Evolutionary conservation across 23 tunicate genomes (phyloP).

Genomic region (Ascidia mentula): DNA sequence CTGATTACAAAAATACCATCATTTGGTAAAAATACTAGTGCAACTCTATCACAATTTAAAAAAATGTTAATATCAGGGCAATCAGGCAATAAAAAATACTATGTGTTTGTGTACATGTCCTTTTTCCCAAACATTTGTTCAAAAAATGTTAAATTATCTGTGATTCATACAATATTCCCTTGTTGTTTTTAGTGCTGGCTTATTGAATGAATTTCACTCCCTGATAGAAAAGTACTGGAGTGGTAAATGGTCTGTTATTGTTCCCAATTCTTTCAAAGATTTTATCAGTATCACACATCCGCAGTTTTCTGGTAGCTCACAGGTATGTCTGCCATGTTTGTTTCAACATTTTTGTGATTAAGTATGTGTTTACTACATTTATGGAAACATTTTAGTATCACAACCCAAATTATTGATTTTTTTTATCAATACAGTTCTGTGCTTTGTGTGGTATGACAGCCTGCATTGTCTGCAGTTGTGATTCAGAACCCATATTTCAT

Average conservation of each 20-base stretch:
- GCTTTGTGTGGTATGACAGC: no score
- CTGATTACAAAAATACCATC: background rate
- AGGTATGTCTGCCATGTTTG: constrained; percentile 24
- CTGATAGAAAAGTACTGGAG: constrained; percentile 72
- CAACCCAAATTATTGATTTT: background rate
- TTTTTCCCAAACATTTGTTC: background rate
- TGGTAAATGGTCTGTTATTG: constrained; percentile 68
- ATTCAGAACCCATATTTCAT: no score
- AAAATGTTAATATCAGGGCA: background rate
- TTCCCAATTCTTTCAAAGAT: constrained; percentile 71
- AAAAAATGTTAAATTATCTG: background rate
- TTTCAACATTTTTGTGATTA: no score
- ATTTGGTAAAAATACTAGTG: background rate
- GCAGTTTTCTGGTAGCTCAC: constrained; percentile 52
- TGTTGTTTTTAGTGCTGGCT: background rate
- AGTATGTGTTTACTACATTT: no score
- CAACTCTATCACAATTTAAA: background rate
- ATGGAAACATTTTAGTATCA: background rate
- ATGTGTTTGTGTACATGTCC: background rate
- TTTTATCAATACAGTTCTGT: no score
- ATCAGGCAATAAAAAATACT: no score
- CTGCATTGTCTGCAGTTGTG: no score
- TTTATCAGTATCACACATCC: constrained; percentile 30
- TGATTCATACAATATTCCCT: background rate
- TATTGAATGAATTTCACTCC: constrained; percentile 27